These are phyloP conservation scores for Drosophila mercatorum DNA, from an alignment of 2,888 invertebrate species.

Conservation along the genomic window DNA sequence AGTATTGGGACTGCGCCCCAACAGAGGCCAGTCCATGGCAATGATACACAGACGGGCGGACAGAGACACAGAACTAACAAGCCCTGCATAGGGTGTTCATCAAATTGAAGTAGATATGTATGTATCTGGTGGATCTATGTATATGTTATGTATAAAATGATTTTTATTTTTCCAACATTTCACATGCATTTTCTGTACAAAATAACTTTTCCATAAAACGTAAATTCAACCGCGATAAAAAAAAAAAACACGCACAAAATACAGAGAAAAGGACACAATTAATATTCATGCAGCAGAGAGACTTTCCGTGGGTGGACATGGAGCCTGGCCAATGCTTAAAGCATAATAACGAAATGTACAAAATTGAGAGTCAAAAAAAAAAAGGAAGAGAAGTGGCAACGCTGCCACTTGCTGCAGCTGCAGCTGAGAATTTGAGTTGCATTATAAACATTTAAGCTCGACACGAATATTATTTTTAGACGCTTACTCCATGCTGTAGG, in stretches of 20 bases:
- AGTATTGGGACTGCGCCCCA: neutral
- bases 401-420: conserved; percentile 3
- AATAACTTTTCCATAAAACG: conserved; percentile 68
- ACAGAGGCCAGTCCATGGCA: neutral
- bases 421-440: conserved; percentile 34
- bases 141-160: conserved; percentile 39
- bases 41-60: neutral
- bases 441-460: conserved; percentile 52
- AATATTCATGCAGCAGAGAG: conserved; percentile 16
- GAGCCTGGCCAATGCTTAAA: conserved; percentile 9
- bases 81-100: neutral
- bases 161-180: conserved; percentile 68
- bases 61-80: neutral
- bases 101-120: neutral
- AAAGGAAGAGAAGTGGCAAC: conserved; percentile 21
- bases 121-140: neutral
- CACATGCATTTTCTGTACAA: conserved; percentile 79
- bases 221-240: conserved; percentile 76
- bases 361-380: conserved; percentile 2
- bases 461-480: conserved; percentile 54
- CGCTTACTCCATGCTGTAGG: conserved; percentile 18
- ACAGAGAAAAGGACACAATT: conserved; percentile 33
- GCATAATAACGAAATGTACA: conserved; percentile 12
- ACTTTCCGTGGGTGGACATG: conserved; percentile 18
- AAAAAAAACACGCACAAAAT: conserved; percentile 41